Evolutionary conservation across 2,113 vertebrate genomes (phyloP).

Genomic region (Mastomys natalensis): DNA sequence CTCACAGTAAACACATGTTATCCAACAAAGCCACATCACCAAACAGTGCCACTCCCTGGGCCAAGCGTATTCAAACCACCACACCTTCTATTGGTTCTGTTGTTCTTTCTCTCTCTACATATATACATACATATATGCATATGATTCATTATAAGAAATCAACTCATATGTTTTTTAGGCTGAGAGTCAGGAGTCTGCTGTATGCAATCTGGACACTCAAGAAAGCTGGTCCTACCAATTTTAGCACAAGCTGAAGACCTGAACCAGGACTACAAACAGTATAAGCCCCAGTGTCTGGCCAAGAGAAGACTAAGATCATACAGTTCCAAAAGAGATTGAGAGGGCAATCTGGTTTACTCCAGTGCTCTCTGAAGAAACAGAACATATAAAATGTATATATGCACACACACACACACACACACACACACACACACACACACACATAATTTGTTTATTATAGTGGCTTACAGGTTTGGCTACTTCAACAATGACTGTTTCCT

Average conservation of each 20-base stretch:
- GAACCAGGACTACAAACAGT: neutral
- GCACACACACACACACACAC: fast-evolving
- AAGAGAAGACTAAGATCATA: neutral
- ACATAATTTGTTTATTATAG: neutral
- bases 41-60: too few species aligned
- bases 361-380: neutral
- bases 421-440: neutral
- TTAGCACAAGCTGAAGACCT: neutral
- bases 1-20: too few species aligned
- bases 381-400: neutral
- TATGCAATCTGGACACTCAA: neutral
- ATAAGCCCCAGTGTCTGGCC: neutral
- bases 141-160: neutral
- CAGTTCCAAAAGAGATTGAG: neutral
- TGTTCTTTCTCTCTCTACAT: neutral
- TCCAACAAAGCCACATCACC: too few species aligned
- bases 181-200: neutral
- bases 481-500: neutral
- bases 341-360: neutral
- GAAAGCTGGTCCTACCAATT: neutral
- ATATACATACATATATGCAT: neutral
- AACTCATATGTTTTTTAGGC: neutral
- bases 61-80: neutral
- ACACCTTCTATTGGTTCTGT: neutral
- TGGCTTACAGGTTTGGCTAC: neutral